Evolutionary conservation across 2,797 vertebrate species (phyloP).

Genomic region (Channa striata): DNA sequence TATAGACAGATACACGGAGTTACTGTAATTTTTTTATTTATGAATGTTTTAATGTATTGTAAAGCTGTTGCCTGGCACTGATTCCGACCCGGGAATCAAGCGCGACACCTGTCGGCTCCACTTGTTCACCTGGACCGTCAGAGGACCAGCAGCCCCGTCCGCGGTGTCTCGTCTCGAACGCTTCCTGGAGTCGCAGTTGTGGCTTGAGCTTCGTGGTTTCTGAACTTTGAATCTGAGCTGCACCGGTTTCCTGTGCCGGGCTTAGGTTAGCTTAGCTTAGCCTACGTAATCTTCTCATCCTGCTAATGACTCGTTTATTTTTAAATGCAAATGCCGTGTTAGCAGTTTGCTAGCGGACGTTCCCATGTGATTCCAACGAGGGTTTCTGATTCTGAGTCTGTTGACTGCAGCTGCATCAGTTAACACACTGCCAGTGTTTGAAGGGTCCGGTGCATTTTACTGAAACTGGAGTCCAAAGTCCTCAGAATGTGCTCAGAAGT

Average conservation of each 20-base stretch:
- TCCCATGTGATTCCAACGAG: slow-evolving; percentile 13
- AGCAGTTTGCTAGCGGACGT: slow-evolving; percentile 45
- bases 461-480: no score
- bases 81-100: slow-evolving; percentile 37
- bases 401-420: no score
- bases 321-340: slow-evolving; percentile 71
- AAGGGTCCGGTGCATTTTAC: no score
- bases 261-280: no score
- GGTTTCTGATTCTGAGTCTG: background rate
- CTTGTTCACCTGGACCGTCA: slow-evolving; percentile 44
- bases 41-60: no score
- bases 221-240: slow-evolving; percentile 36
- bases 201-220: background rate
- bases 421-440: no score
- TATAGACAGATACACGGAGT: fast-evolving
- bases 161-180: no score
- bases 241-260: slow-evolving; percentile 7
- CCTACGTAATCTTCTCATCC: slow-evolving; percentile 50
- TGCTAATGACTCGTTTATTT: slow-evolving; percentile 65
- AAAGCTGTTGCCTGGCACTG: background rate
- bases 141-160: background rate
- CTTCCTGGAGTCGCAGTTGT: background rate
- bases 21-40: background rate
- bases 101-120: slow-evolving; percentile 60
- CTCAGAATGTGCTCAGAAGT: no score